These are phyloP conservation scores for Sciurus vulgaris DNA, from an alignment of 2,797 vertebrate genomes.

Conservation along the genomic window DNA sequence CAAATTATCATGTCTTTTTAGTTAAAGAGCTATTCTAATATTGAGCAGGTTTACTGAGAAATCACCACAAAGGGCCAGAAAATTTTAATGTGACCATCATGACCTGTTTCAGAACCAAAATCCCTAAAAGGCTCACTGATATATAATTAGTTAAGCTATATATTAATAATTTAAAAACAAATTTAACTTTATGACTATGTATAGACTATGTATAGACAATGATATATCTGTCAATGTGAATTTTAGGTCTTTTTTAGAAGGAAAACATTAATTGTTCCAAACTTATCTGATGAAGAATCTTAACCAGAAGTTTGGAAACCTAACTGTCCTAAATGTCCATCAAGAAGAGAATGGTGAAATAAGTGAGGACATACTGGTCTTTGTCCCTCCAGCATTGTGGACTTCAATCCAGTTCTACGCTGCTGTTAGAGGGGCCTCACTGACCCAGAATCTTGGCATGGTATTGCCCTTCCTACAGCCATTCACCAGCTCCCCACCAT, in stretches of 20 bases:
- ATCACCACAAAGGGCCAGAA: not conserved
- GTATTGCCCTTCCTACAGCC: too few species aligned
- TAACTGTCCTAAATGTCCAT: not conserved
- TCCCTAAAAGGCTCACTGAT: not conserved
- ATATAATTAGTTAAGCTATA: not conserved
- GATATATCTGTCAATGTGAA: not conserved
- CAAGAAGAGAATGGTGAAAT: not conserved
- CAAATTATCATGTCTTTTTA: conserved; percentile 7
- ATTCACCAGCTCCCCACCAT: not conserved
- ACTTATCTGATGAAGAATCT: not conserved
- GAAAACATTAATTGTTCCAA: conserved; percentile 36
- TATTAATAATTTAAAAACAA: not conserved
- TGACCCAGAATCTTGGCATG: not conserved
- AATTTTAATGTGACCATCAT: not conserved
- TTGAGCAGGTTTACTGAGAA: not conserved
- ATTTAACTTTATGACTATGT: not conserved
- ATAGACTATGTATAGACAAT: not conserved
- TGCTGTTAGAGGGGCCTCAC: not conserved
- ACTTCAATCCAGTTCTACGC: not conserved
- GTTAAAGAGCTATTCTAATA: not conserved
- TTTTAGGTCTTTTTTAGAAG: not conserved
- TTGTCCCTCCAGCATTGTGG: not conserved
- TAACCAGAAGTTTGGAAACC: conserved; percentile 6
- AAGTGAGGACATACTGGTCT: not conserved
- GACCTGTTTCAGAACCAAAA: not conserved